Conservation (phyloP, 2,888 invertebrate species). For the Lasioglossum pauxillum region DNA sequence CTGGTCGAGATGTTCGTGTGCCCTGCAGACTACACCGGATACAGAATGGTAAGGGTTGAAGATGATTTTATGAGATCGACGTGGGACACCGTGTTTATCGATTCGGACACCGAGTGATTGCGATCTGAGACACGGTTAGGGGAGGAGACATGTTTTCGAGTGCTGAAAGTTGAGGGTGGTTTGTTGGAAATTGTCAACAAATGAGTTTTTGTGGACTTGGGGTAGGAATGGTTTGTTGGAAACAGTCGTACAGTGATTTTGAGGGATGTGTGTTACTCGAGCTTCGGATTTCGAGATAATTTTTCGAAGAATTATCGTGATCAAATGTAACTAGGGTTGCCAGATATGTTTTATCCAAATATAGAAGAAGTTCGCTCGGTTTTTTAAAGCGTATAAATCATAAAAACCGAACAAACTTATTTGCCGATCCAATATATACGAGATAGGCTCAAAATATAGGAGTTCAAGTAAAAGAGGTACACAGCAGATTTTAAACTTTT, state of each 20-base stretch:
- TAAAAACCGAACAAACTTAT: too few species aligned
- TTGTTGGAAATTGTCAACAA: too few species aligned
- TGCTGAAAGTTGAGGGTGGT: too few species aligned
- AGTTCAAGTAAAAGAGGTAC: too few species aligned
- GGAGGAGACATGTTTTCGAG: neutral
- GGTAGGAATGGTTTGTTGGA: neutral
- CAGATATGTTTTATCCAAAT: too few species aligned
- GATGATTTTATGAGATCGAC: neutral
- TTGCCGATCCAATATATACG: too few species aligned
- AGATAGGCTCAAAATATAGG: too few species aligned
- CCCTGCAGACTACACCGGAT: conserved; percentile 74
- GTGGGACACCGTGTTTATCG: neutral
- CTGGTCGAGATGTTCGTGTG: conserved; percentile 76
- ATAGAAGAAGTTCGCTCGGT: too few species aligned
- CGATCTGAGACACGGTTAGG: neutral
- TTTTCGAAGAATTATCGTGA: neutral
- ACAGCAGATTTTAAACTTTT: too few species aligned
- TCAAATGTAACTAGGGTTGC: too few species aligned
- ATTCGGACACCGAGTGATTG: neutral
- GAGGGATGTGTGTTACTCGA: neutral
- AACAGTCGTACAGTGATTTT: neutral
- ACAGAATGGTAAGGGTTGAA: conserved; percentile 75
- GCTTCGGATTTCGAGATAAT: neutral
- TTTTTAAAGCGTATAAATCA: too few species aligned
- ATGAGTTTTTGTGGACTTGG: neutral